Evolutionary conservation across 2,797 vertebrate species (phyloP).

Genomic region (Podarcis siculus): DNA sequence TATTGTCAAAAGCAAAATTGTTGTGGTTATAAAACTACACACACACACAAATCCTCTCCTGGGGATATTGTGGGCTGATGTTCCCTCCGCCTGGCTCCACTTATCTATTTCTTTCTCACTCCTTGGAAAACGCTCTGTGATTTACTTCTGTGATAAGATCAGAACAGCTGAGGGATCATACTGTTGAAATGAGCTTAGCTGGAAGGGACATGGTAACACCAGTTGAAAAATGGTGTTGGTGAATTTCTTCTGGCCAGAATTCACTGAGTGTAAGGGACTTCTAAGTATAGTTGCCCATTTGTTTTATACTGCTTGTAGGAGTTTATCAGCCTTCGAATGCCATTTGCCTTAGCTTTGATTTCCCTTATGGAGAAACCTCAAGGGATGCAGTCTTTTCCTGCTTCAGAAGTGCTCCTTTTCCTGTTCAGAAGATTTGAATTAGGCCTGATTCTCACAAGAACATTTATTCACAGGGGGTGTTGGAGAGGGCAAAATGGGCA

Average conservation of each 20-base stretch:
- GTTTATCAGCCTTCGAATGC: not conserved
- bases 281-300: constrained; percentile 2
- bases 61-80: not conserved
- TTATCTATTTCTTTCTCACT: constrained; percentile 64
- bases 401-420: not conserved
- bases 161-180: constrained; percentile 58
- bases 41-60: constrained; percentile 57
- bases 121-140: constrained; percentile 70
- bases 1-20: constrained; percentile 58
- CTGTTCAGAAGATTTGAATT: not conserved
- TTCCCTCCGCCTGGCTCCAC: constrained; percentile 53
- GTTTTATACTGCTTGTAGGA: not conserved
- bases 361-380: not conserved
- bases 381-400: not conserved
- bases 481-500: not conserved
- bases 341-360: not conserved
- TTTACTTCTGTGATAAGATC: constrained; percentile 75
- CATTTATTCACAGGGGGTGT: not conserved
- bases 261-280: constrained; percentile 50
- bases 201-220: constrained; percentile 41
- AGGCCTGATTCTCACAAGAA: not conserved
- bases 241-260: constrained; percentile 33
- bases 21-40: constrained; percentile 53
- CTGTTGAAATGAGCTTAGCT: constrained; percentile 58
- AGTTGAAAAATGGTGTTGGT: constrained; percentile 54